These are phyloP conservation scores for Camponotus fellah DNA, from an alignment of 2,888 invertebrate species.

Conservation along the genomic window DNA sequence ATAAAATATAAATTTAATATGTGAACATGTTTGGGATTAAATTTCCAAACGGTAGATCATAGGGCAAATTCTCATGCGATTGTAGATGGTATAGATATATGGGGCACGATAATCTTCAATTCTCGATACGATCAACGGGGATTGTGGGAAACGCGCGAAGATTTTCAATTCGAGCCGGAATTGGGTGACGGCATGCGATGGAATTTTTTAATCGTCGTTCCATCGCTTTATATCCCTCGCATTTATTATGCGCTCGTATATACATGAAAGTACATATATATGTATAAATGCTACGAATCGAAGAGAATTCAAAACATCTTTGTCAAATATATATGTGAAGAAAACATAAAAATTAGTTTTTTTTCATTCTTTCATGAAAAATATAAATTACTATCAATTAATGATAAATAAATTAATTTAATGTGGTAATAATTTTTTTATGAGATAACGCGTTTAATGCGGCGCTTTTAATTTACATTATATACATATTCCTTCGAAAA, in stretches of 20 bases:
- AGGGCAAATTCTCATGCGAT: conserved; percentile 55
- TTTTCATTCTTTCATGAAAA: not conserved
- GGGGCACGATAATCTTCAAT: conserved; percentile 39
- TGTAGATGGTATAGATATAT: conserved; percentile 24
- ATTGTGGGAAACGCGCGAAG: conserved; percentile 54
- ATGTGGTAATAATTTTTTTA: not conserved
- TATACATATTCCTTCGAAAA: not conserved
- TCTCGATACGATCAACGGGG: conserved; percentile 43
- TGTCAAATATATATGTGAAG: not conserved
- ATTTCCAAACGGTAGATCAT: conserved; percentile 9
- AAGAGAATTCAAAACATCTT: conserved; percentile 6
- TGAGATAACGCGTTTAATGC: not conserved
- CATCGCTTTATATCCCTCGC: conserved; percentile 70
- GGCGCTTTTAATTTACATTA: not conserved
- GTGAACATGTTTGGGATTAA: not conserved
- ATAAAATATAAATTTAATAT: conserved; percentile 4
- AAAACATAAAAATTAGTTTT: not conserved
- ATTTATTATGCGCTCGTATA: conserved; percentile 51
- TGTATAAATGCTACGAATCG: not conserved
- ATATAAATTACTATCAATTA: not conserved
- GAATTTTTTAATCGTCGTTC: conserved; percentile 84
- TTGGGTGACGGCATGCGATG: conserved; percentile 67
- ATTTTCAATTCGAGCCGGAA: conserved; percentile 51
- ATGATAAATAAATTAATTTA: not conserved
- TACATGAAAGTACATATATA: not conserved